A percentile compares a stretch with the other conserved stretches of the same genome.
Evolutionary conservation across 2,113 vertebrate genomes (phyloP).

Genomic region (Corythaeola cristata): DNA sequence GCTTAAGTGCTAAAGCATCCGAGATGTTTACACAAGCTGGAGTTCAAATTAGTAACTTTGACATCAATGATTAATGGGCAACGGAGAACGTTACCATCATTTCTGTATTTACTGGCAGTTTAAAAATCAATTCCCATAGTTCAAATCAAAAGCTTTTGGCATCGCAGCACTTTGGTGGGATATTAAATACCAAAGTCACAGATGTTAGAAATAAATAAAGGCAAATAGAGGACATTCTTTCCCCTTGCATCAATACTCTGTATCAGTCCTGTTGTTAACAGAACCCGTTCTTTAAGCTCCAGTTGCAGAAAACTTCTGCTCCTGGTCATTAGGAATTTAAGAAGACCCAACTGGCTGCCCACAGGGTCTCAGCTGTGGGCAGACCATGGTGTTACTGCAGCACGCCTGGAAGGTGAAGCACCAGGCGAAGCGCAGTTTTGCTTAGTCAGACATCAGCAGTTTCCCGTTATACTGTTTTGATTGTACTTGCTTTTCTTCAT

Average conservation of each 20-base stretch:
- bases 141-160: slow-evolving; percentile 45
- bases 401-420: background rate
- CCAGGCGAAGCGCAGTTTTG: background rate
- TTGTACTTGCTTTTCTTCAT: background rate
- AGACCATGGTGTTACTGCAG: fast-evolving
- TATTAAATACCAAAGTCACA: slow-evolving; percentile 45
- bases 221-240: background rate
- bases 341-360: background rate
- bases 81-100: slow-evolving; percentile 22
- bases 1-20: background rate
- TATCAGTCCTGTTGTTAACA: background rate
- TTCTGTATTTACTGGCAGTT: slow-evolving; percentile 53
- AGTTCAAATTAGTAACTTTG: slow-evolving; percentile 51
- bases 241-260: background rate
- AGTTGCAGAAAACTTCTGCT: background rate
- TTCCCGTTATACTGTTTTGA: background rate
- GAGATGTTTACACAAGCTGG: slow-evolving; percentile 24
- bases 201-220: slow-evolving; percentile 46
- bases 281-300: background rate
- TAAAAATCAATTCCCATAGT: slow-evolving; percentile 57
- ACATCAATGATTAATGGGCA: slow-evolving; percentile 58
- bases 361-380: background rate
- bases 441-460: background rate
- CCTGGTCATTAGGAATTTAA: background rate
- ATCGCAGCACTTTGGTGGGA: slow-evolving; percentile 19